Conservation (phyloP, 2,113 vertebrate genomes). For the Rynchops niger region DNA sequence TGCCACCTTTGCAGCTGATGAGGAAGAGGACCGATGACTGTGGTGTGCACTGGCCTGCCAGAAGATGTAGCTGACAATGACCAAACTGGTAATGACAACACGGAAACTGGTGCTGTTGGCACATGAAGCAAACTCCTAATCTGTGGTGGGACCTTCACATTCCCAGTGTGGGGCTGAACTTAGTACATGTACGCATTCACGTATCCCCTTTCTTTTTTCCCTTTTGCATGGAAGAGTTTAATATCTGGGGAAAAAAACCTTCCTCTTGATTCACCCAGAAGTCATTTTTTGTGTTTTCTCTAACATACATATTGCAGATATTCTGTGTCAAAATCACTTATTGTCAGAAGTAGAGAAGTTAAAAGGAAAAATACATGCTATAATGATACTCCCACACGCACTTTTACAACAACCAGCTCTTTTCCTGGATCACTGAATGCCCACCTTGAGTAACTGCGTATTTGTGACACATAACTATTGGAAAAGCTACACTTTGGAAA, state of each 20-base stretch:
- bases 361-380: background rate
- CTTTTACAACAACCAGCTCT: background rate
- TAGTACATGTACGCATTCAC: no score
- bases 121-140: no score
- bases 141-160: background rate
- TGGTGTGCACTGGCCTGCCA: background rate
- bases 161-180: background rate
- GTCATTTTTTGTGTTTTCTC: background rate
- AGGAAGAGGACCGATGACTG: background rate
- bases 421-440: background rate
- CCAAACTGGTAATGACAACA: rapidly evolving
- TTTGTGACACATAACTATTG: background rate
- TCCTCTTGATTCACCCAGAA: background rate
- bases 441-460: background rate
- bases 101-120: rapidly evolving
- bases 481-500: background rate
- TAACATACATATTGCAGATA: background rate
- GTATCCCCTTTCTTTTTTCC: no score
- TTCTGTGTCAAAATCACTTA: background rate
- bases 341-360: background rate
- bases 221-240: background rate
- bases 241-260: background rate
- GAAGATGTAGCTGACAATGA: background rate
- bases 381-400: background rate
- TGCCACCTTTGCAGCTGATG: background rate